A percentile compares a stretch with the other conserved stretches of the same genome.
These are phyloP conservation scores for Chrysocyon brachyurus DNA, from an alignment of 2,797 vertebrate genomes.

Conservation along the genomic window DNA sequence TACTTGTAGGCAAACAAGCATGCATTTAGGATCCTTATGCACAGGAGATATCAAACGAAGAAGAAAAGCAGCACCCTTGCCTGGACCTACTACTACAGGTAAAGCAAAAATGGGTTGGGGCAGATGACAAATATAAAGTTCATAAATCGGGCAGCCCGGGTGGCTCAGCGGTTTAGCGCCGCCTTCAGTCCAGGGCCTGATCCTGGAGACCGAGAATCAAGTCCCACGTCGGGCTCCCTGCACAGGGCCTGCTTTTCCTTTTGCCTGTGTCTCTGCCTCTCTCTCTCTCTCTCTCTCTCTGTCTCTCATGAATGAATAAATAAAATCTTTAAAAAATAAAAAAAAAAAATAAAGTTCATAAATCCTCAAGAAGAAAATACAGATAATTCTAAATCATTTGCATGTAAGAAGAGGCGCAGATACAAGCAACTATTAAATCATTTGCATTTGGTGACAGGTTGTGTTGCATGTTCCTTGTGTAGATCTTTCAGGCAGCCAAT, in stretches of 20 bases:
- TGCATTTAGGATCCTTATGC: constrained; percentile 98
- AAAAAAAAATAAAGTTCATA: background rate
- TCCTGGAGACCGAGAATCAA: no score
- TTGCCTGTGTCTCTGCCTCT: no score
- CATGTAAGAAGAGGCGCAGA: background rate
- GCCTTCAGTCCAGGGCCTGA: no score
- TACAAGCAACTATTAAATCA: background rate
- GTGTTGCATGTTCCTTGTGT: background rate
- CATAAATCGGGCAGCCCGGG: constrained; percentile 53
- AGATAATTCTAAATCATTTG: background rate
- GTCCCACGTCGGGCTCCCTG: no score
- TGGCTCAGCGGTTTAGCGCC: no score
- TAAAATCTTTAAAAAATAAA: no score
- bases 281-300: no score
- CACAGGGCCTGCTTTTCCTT: no score
- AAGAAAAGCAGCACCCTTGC: constrained; percentile 96
- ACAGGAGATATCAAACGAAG: constrained; percentile 98
- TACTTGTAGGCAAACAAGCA: constrained; percentile 96
- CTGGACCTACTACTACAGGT: constrained; percentile 93
- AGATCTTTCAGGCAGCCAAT: background rate
- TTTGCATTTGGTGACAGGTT: background rate
- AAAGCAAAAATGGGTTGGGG: constrained; percentile 77
- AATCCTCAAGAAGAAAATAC: constrained; percentile 73
- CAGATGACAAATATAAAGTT: constrained; percentile 16
- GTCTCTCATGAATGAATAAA: no score